Evolutionary conservation across 2,888 invertebrate genomes (phyloP).

Genomic region (Teleiodes luculella): DNA sequence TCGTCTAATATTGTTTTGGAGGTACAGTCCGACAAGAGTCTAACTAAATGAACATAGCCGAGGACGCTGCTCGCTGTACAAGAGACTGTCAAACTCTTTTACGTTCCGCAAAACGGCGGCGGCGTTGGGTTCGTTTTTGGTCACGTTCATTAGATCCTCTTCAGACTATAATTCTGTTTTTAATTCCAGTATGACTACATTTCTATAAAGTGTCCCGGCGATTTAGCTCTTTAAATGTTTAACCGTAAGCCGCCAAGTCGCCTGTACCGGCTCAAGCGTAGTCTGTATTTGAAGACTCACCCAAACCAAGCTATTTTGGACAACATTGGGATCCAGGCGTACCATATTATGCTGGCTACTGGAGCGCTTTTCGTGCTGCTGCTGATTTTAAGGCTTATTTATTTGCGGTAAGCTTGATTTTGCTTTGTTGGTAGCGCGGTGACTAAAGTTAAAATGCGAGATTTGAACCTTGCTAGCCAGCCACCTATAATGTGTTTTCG

Average conservation of each 20-base stretch:
- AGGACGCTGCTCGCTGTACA: no score
- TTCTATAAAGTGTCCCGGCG: neutral
- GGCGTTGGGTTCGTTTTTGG: neutral
- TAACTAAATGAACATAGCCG: no score
- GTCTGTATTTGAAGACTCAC: conserved; percentile 27
- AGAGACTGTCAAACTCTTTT: no score
- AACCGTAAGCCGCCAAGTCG: conserved; percentile 19
- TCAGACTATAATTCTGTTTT: neutral
- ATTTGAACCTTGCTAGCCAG: no score
- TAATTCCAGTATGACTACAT: neutral
- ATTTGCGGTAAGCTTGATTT: neutral
- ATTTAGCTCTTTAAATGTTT: conserved; percentile 27
- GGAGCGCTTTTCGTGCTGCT: conserved; percentile 30
- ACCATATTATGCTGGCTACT: conserved; percentile 27
- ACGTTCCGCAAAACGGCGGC: no score
- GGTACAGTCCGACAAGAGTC: no score
- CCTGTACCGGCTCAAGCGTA: conserved; percentile 31
- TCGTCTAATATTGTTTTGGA: no score
- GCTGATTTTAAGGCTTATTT: conserved; percentile 24
- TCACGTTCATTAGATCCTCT: no score
- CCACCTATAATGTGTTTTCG: no score
- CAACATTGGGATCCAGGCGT: conserved; percentile 19
- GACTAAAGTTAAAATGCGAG: no score
- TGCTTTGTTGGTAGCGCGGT: no score
- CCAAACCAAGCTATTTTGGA: conserved; percentile 7